phyloP scores from a whole-genome alignment of 2,888 invertebrate species.

The Rambutsinella grinnellia region DNA sequence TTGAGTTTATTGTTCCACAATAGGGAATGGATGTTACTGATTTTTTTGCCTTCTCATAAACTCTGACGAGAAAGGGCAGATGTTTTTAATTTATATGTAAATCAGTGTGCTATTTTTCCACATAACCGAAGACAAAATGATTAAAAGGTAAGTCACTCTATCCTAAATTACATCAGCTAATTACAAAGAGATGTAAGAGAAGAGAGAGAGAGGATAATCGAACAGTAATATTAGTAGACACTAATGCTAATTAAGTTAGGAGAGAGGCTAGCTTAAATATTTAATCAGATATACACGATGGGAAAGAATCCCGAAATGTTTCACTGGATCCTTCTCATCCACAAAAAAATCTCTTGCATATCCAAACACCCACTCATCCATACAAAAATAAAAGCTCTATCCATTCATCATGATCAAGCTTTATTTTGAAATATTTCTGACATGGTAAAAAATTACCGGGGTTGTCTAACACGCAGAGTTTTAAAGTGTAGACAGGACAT shows the following conservation, averaged over 20 bases:
- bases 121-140: neutral
- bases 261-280: no score
- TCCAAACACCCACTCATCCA: neutral
- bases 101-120: constrained; percentile 1
- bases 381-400: constrained; percentile 1
- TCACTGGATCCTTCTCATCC: constrained; percentile 1
- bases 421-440: neutral
- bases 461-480: neutral
- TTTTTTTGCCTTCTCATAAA: neutral
- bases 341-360: neutral
- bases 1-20: neutral
- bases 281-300: no score
- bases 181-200: neutral
- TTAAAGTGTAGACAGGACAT: no score
- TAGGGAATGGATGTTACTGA: neutral
- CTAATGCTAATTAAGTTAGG: neutral
- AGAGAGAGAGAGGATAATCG: neutral
- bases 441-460: constrained; percentile 2
- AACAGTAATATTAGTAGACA: neutral
- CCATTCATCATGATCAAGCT: constrained; percentile 5
- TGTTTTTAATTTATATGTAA: constrained; percentile 31
- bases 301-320: no score
- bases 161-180: neutral
- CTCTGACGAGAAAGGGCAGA: constrained; percentile 17
- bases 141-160: neutral